Base-by-base conservation (phyloP, 2,113 vertebrate genomes). In the Delphinapterus leucas region DNA sequence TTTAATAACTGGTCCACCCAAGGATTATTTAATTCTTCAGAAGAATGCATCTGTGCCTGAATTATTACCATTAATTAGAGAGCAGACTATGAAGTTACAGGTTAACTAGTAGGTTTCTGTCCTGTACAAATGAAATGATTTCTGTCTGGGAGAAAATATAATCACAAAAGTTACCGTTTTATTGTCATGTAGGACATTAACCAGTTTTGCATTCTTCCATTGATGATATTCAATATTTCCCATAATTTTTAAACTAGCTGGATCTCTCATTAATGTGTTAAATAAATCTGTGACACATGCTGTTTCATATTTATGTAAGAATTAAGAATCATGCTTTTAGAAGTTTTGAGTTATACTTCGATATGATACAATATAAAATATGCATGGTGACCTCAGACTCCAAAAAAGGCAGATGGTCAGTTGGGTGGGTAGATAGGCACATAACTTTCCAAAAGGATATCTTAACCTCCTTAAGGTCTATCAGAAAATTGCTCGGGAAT, bases 401-500 rank as follows among this genome's bases (percentile, higher is more conserved):
- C 15, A 81, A 71, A 58, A 31, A 93, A 67, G 28, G 13, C 26
- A 26, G 14, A 67, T 47, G 5, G 21, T 73, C 47, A 47, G 8
- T 31, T 73, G n/a, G 6, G 4, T 44, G 33, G 28, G 8, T 38
- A 58, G 20, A 8, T 31, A 58, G 47, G 47, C 17, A 80, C 13
- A 53, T 36, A 67, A 67, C 17, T 89, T 93, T 70, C 25, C 20
- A 77, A 53, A 58, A 53, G 44, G 4, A 25, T 89, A 73, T 33
- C 60, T 81, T 58, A 88, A 60, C 15, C 20, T 92, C 23, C 8
- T 92, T 76, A 77, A 89, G 38, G 28, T 28, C 20, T 63, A 49
- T 36, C 90, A 74, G 68, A 86, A 90, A 90, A 88, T 18, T 79
- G 23, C 55, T 80, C 68, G 77, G n/a, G 31, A 92, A 94, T 88